Base-by-base conservation (phyloP, 2,113 vertebrate species). In the Alligator mississippiensis region DNA sequence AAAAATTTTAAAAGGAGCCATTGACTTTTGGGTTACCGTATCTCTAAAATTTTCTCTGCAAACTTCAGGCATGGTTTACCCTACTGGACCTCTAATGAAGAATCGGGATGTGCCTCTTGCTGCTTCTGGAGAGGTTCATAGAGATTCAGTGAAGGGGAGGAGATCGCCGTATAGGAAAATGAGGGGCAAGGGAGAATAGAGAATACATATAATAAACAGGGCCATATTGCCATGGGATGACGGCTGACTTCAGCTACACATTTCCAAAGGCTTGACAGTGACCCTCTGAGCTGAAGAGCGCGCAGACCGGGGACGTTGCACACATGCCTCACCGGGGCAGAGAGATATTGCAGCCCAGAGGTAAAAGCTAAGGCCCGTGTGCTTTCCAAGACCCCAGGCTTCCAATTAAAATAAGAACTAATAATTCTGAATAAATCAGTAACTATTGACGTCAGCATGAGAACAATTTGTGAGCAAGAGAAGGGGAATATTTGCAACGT, bases 391-490 rank as follows among this genome's bases (percentile, higher is more conserved):
- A 84, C 68, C 68, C 59, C 14, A 93, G 90, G 83, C 75, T 89
- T 91, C 24, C 82, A 93, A 82, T 90, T 93, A 94, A 96, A 93
- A 92, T 87, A 93, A 87, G 70, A 89, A 89, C 86, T 93, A 95
- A 93, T 90, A 94, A 94, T 66, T 91, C 22, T 87, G 93, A 96
- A 93, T 92, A 94, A 30, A 92, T 96, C 93, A 89, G 55, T 58
- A 95, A 93, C 85, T 94, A 95, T 85, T 95, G 90, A 92, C 91
- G 86, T 79, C 12, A 70, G 34, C 6, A 47, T 59, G n/a, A 77
- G 92, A 89, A 61, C 84, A 89, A 64, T 93, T 92, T 47, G 66
- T 7, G 79, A 75, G 81, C 77, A 87, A 94, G 88, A 87, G 47
- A 17, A 92, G 28, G 25, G 28, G 5, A 70, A 17, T 75, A 82